Evolutionary conservation across 2,888 invertebrate species (phyloP).

Genomic region (Danaus chrysippus): DNA sequence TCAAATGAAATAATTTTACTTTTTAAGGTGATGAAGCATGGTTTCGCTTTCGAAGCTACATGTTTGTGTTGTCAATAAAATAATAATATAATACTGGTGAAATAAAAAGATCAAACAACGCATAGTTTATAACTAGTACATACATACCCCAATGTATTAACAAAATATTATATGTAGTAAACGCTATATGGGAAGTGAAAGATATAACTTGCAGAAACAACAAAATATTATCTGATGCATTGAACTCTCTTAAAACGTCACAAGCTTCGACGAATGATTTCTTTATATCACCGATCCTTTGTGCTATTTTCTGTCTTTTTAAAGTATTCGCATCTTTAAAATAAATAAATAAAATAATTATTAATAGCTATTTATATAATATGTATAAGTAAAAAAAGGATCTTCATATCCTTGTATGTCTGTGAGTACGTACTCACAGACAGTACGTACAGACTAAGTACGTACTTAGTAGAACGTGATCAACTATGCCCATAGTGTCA

Average conservation of each 20-base stretch:
- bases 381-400: too few species aligned
- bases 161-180: not conserved
- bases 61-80: too few species aligned
- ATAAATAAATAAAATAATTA: not conserved
- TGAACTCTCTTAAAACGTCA: slow-evolving; percentile 7
- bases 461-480: not conserved
- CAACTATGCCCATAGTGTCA: not conserved
- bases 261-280: slow-evolving; percentile 10
- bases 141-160: not conserved
- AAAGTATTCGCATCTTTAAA: not conserved
- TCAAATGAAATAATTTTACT: too few species aligned
- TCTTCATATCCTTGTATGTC: not conserved
- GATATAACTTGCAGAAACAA: slow-evolving; percentile 8
- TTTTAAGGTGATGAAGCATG: too few species aligned
- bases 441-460: too few species aligned
- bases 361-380: not conserved
- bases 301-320: slow-evolving; percentile 3
- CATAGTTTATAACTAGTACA: too few species aligned
- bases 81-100: too few species aligned
- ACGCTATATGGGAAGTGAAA: not conserved
- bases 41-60: too few species aligned
- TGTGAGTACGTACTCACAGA: too few species aligned
- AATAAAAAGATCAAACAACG: too few species aligned
- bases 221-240: slow-evolving; percentile 2
- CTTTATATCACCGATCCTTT: slow-evolving; percentile 5